Conservation (phyloP, 2,797 vertebrate genomes). For the Helicolenus hilgendorfi region DNA sequence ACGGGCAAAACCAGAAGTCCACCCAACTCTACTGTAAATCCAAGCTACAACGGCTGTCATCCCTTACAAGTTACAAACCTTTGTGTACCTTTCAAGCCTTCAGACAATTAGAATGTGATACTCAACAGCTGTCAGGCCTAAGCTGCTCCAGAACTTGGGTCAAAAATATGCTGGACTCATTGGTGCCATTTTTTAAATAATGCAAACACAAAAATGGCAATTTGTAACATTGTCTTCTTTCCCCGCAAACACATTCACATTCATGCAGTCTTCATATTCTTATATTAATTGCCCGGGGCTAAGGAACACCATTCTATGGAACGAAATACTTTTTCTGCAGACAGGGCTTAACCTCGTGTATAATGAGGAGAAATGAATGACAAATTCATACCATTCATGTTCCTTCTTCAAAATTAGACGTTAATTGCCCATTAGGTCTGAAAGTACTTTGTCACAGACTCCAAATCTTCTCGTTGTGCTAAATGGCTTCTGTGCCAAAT, state of each 20-base stretch:
- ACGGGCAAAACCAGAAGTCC: no score
- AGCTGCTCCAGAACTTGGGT: neutral
- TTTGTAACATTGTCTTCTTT: neutral
- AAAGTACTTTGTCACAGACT: constrained; percentile 55
- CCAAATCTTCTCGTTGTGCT: constrained; percentile 44
- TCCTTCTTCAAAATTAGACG: constrained; percentile 40
- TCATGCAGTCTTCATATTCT: neutral
- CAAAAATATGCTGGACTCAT: neutral
- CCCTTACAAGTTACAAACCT: neutral
- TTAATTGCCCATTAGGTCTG: constrained; percentile 61
- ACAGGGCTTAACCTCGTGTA: constrained; percentile 19
- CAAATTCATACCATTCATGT: constrained; percentile 38
- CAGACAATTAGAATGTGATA: neutral
- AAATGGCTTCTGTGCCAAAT: constrained; percentile 51
- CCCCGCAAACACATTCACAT: neutral
- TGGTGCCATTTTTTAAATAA: neutral
- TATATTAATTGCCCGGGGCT: constrained; percentile 2
- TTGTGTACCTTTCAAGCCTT: neutral
- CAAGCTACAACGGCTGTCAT: neutral
- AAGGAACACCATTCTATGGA: constrained; percentile 21
- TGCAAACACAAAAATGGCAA: neutral
- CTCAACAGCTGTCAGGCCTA: no score
- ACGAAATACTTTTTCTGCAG: constrained; percentile 21
- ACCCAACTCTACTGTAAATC: neutral
- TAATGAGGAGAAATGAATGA: constrained; percentile 27